phyloP scores from a whole-genome alignment of 1,140 invertebrate species.

The Danaus plexippus region DNA sequence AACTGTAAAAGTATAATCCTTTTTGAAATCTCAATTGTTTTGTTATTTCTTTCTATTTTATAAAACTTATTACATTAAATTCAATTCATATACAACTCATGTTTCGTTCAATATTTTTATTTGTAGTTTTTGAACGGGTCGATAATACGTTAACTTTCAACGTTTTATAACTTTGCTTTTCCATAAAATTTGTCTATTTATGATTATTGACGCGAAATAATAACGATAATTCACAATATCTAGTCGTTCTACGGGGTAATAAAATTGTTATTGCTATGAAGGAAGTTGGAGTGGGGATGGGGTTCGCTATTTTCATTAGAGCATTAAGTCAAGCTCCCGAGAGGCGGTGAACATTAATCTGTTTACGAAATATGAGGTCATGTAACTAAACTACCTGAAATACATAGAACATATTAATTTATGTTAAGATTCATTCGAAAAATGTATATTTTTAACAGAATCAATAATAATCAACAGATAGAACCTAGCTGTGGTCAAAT shows the following conservation, averaged over 20 bases:
- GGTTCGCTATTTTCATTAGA: conserved; percentile 52
- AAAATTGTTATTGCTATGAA: conserved; percentile 40
- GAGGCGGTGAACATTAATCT: conserved; percentile 46
- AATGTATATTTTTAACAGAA: no score
- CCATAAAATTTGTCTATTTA: conserved; percentile 37
- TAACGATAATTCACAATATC: conserved; percentile 38
- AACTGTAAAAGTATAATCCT: no score
- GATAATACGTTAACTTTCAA: conserved; percentile 18
- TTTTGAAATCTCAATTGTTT: no score
- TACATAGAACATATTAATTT: conserved; percentile 1
- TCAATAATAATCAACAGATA: no score
- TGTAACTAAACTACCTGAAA: conserved; percentile 31
- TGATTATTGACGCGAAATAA: conserved; percentile 42
- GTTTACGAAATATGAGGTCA: conserved; percentile 49
- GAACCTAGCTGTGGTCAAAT: no score
- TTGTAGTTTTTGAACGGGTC: background rate
- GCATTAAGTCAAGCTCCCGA: conserved; percentile 49
- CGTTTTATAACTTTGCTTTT: conserved; percentile 22
- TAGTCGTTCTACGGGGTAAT: conserved; percentile 31
- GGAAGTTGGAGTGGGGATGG: conserved; percentile 7
- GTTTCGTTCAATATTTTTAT: no score
- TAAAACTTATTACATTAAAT: no score
- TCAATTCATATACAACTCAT: no score
- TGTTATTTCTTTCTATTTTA: no score
- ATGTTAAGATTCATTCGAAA: conserved; percentile 1